Percentiles rank a stretch among this genome's conserved stretches.
Conservation (phyloP, 1,140 invertebrate genomes). For the Lucilia sericata region DNA sequence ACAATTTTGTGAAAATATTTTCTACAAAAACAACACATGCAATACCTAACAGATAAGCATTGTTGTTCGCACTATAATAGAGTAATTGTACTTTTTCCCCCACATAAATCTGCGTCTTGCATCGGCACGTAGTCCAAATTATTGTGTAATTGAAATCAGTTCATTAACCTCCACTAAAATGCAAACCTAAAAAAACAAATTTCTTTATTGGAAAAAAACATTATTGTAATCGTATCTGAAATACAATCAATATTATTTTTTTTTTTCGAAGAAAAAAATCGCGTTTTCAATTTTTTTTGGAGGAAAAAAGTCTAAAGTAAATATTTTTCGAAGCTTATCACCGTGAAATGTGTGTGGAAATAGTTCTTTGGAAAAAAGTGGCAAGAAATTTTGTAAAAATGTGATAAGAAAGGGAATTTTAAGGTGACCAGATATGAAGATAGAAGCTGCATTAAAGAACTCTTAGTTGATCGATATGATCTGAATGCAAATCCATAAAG, state of each 20-base stretch:
- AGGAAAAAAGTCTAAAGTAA: neutral
- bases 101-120: neutral
- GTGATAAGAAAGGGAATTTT: neutral
- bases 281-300: neutral
- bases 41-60: too few relatives aligned
- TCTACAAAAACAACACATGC: too few relatives aligned
- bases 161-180: neutral
- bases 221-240: neutral
- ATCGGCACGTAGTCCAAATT: neutral
- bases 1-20: too few relatives aligned
- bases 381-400: neutral
- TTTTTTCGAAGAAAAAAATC: neutral
- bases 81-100: too few relatives aligned
- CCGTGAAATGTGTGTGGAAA: neutral
- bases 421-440: neutral
- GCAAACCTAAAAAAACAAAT: neutral
- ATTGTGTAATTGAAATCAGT: neutral
- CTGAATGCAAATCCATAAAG: neutral
- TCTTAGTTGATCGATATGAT: too few relatives aligned
- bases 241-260: neutral
- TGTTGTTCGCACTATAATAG: too few relatives aligned
- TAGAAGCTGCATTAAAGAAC: too few relatives aligned
- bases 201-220: neutral
- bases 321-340: slow-evolving; percentile 21
- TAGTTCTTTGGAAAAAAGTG: neutral